Evolutionary conservation across 2,797 vertebrate genomes (phyloP).

Genomic region (Malurus splendens): DNA sequence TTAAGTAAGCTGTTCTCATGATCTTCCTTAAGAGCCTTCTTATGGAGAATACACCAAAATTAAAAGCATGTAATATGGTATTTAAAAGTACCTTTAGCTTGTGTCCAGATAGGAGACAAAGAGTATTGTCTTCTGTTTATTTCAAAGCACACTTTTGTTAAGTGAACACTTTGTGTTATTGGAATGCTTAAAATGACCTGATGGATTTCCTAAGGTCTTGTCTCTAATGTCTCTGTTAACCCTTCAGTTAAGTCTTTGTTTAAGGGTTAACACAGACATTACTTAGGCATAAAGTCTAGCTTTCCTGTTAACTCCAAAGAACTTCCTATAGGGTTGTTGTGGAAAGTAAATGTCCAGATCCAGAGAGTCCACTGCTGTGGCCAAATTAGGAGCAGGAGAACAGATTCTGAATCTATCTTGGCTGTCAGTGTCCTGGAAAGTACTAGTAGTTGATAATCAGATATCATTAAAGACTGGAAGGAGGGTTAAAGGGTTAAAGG

Average conservation of each 20-base stretch:
- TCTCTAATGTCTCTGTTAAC: neutral
- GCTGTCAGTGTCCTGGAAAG: neutral
- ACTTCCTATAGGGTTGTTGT: neutral
- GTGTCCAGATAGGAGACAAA: neutral
- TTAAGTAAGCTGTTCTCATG: neutral
- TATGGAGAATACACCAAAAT: neutral
- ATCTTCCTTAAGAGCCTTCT: neutral
- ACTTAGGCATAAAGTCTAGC: neutral
- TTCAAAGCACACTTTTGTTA: neutral
- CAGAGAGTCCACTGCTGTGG: accelerated
- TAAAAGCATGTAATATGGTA: neutral
- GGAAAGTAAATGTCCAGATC: neutral
- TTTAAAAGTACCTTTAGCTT: neutral
- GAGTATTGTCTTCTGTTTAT: neutral
- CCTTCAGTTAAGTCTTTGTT: neutral
- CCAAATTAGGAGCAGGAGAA: accelerated
- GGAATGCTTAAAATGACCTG: neutral
- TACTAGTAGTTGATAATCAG: neutral
- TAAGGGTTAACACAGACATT: neutral
- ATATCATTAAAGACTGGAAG: neutral
- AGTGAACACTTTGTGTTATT: neutral
- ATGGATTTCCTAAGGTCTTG: neutral
- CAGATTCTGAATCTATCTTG: neutral
- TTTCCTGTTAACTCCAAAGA: neutral
- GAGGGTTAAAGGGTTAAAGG: neutral